Evolutionary conservation across 1,140 invertebrate genomes (phyloP), one percentile per base, ranked within the genome.

Genomic region (Drosophila busckii): DNA sequence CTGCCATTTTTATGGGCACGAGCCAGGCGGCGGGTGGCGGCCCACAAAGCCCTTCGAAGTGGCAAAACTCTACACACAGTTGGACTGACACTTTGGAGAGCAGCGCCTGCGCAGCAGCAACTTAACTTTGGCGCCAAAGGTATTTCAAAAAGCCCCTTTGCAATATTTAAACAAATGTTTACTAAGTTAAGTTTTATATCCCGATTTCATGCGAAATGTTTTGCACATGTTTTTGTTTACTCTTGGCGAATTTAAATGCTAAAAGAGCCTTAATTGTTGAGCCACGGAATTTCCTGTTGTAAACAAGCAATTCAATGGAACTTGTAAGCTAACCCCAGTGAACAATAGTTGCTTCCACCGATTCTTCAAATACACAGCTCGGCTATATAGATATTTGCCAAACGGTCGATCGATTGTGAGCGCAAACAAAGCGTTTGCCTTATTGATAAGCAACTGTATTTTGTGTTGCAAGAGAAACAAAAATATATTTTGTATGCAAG

Each of bases 1-100:
- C 73, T 80, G 69, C 73, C 75, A 80, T 80, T 80, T 75, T 80
- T 82, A 73, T 73, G 73, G 60, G 32, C 6, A 12, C 20, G 26
- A 38, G 31, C 12, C 9, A 25, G 19, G 29, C 22, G 35, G 29
- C 16, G 40, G 16, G n/a, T 34, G 26, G 25, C 45, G 29, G 35
- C 49, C 5, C 8, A 1, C 16, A n/a, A 34, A 53, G 53, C 31
- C 35, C 37, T 52, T 54, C 40, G 60, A 68, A 48, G 49, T 35
- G 1, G 4, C 10, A 46, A 48, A 75, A 80, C 8, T 80, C 75
- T 80, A 65, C 75, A 80, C 66, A 37, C 28, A 20, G 22, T 9
- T 22, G 34, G 49, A 50, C 9, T 4, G 0, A 16, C 10, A 23
- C 34, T 20, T 41, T 61, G 48, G 65, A 82, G 75, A 80, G 68